Base-by-base conservation (phyloP, 1,140 invertebrate genomes). In the Linepithema humile region DNA sequence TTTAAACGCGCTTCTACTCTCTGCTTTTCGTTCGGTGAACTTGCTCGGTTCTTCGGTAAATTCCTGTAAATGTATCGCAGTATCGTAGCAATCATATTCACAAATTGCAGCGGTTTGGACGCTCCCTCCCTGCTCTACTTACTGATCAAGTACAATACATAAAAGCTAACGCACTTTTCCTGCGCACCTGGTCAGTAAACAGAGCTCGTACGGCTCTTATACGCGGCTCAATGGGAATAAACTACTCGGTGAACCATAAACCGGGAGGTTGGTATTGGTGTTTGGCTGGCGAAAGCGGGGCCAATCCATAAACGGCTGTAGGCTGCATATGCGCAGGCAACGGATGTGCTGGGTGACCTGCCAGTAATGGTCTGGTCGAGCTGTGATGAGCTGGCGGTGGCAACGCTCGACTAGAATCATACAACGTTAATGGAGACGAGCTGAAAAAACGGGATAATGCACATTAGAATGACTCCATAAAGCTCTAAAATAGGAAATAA, bases 311-410 rank as follows among this genome's bases (percentile, higher is more conserved):
- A 85, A 95, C 95, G 23, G 96, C 96, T n/a, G 95, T 95, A 84
- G 96, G 94, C 93, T 98, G 97, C 94, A 98, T 96, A 93, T 98
- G 97, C 9, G 97, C 97, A 78, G 97, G 97, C 88, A 98, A 94
- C 72, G 97, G 97, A 92, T 98, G 97, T 74, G 96, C 95, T 70
- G 97, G 95, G 91, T 96, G 95, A 69, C 96, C 95, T n/a, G 97
- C 96, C 87, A 97, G 93, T 70, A 98, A 96, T 85, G 97, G 97
- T 88, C 97, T 95, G 83, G 97, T 97, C 90, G 96, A 97, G 90
- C 97, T 96, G 94, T 98, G 97, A 94, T 98, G 97, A 45, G 97
- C 97, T 83, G 97, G 97, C 12, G 97, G 97, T 77, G 97, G 97
- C 85, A 97, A 95, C 59, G 96, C 97, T 85, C 97, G 96, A 92